phyloP scores from a whole-genome alignment of 1,140 invertebrate genomes.

The Drosophila ananassae region DNA sequence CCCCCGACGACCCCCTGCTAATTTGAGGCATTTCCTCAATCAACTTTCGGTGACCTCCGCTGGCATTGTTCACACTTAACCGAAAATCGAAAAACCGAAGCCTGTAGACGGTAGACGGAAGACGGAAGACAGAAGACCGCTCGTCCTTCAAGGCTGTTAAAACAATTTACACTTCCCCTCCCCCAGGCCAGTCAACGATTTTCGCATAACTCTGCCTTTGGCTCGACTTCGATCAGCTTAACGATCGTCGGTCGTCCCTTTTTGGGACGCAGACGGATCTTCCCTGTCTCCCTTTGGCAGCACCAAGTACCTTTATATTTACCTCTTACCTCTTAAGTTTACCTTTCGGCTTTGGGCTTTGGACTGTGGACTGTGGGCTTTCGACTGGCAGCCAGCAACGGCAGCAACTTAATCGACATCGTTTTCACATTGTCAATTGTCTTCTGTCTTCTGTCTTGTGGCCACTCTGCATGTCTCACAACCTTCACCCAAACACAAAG shows the following conservation, averaged over 20 bases:
- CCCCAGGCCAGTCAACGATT: neutral
- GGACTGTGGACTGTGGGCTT: neutral
- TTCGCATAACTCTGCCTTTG: conserved; percentile 54
- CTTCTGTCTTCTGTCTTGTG: conserved; percentile 60
- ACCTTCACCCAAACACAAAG: conserved; percentile 63
- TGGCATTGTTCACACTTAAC: conserved; percentile 59
- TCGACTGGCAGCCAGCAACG: conserved; percentile 50
- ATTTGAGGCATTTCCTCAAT: conserved; percentile 48
- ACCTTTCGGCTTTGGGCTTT: conserved; percentile 9
- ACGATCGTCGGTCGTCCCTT: conserved; percentile 66
- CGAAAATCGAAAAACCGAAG: conserved; percentile 26
- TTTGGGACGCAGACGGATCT: conserved; percentile 16
- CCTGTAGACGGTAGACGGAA: conserved; percentile 34
- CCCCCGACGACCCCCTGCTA: conserved; percentile 30
- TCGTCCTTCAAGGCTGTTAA: conserved; percentile 80
- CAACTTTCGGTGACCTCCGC: conserved; percentile 55
- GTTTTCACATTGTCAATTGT: conserved; percentile 81
- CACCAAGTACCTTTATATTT: neutral
- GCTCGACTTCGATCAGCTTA: conserved; percentile 55
- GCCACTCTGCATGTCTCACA: conserved; percentile 76
- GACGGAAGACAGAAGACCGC: conserved; percentile 35
- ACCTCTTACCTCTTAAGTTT: conserved; percentile 9
- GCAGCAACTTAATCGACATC: conserved; percentile 81
- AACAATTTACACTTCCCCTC: conserved; percentile 71
- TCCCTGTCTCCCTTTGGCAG: neutral